Evolutionary conservation across 2,888 invertebrate species (phyloP).

Genomic region (Artemia sp.): DNA sequence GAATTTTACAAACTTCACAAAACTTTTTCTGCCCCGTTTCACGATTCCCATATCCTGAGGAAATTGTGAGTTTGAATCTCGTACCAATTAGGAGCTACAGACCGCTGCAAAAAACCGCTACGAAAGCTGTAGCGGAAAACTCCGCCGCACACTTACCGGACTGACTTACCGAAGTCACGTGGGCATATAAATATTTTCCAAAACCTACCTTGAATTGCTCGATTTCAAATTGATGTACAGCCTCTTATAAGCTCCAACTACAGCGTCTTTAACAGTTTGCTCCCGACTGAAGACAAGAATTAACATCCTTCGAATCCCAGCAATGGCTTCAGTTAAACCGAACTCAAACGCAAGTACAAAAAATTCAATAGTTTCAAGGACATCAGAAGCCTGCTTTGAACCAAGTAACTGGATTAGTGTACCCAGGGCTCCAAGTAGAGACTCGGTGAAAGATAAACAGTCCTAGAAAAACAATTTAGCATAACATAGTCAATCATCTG

Average conservation of each 20-base stretch:
- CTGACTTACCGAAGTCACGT: too few species aligned
- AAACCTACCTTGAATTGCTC: constrained; percentile 15
- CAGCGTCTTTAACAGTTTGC: constrained; percentile 47
- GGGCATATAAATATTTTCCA: neutral
- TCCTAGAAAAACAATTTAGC: constrained; percentile 25
- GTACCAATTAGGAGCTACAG: too few species aligned
- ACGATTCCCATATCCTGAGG: too few species aligned
- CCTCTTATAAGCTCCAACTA: constrained; percentile 55
- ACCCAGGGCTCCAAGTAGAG: constrained; percentile 28
- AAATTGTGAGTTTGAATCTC: too few species aligned
- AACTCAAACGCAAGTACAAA: constrained; percentile 64
- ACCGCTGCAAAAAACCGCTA: too few species aligned
- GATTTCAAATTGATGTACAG: constrained; percentile 42
- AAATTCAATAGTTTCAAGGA: constrained; percentile 72
- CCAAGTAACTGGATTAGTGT: constrained; percentile 27
- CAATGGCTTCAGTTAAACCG: constrained; percentile 50
- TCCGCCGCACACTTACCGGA: too few species aligned
- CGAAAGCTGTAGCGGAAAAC: too few species aligned
- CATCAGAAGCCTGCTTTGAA: constrained; percentile 47
- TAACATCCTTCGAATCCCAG: constrained; percentile 57
- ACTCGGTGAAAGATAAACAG: constrained; percentile 17
- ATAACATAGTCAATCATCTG: constrained; percentile 27
- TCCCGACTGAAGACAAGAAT: constrained; percentile 64
- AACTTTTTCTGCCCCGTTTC: too few species aligned
- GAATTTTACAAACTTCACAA: too few species aligned